These are phyloP conservation scores for Oophaga pumilio DNA, from an alignment of 2,113 vertebrate genomes.

Conservation along the genomic window DNA sequence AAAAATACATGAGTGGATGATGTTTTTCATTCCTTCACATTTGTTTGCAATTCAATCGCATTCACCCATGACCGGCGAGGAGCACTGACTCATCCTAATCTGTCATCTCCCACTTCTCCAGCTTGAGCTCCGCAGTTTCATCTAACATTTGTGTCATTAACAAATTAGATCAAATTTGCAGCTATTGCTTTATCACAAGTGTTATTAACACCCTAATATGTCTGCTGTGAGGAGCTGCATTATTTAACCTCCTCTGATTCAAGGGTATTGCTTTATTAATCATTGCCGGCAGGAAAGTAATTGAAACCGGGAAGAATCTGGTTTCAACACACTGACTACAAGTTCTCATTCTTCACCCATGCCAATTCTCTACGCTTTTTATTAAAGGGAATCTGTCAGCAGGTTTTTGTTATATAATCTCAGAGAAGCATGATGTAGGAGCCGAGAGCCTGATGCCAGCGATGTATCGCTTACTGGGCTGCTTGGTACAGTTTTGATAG, in stretches of 20 bases:
- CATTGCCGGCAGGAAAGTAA: neutral
- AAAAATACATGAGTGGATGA: constrained; percentile 39
- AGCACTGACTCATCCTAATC: constrained; percentile 21
- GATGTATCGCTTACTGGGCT: no score
- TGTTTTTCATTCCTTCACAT: neutral
- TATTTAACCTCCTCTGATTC: neutral
- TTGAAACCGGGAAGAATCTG: neutral
- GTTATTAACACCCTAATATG: neutral
- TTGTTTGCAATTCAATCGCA: neutral
- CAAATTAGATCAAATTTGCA: constrained; percentile 45
- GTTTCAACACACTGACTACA: neutral
- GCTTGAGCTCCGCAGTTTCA: constrained; percentile 5
- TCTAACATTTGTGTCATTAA: constrained; percentile 36
- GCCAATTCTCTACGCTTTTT: neutral
- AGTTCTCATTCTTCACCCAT: neutral
- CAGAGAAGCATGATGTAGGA: no score
- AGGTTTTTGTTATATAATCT: no score
- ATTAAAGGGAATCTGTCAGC: no score
- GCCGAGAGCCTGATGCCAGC: no score
- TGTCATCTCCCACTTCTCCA: constrained; percentile 16
- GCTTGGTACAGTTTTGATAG: no score
- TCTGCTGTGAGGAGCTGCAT: neutral
- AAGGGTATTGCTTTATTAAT: constrained; percentile 22
- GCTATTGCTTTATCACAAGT: constrained; percentile 16
- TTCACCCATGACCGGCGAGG: neutral